Conservation (phyloP, 2,888 invertebrate species). For the Himalopsyche japonica region DNA sequence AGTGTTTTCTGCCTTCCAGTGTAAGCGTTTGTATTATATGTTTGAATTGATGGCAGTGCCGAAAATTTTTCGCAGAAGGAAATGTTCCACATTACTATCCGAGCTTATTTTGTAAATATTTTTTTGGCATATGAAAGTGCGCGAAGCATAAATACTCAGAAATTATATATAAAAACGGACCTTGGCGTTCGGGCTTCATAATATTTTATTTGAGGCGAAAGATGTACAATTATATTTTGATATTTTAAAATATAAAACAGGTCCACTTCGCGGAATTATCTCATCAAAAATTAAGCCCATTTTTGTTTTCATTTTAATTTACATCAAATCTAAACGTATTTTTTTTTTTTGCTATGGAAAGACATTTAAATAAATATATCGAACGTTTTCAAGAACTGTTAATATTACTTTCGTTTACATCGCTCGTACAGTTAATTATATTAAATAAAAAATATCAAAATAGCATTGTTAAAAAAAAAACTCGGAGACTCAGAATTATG, state of each 20-base stretch:
- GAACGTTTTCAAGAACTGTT: no score
- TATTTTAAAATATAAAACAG: not conserved
- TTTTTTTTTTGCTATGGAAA: no score
- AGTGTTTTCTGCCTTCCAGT: conserved; percentile 23
- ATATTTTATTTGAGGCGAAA: not conserved
- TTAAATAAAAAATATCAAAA: no score
- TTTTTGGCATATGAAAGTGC: not conserved
- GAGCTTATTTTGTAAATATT: not conserved
- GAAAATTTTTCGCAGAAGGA: not conserved
- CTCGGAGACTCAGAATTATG: no score
- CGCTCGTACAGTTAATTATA: no score
- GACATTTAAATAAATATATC: no score
- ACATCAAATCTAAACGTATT: no score
- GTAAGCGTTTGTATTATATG: conserved; percentile 22
- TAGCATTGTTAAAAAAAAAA: no score
- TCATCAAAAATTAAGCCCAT: not conserved
- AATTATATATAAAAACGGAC: not conserved
- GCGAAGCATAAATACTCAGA: not conserved
- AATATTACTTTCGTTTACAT: no score
- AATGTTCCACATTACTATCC: not conserved
- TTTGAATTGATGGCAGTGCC: conserved; percentile 11
- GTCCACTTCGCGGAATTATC: not conserved
- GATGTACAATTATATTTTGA: not conserved
- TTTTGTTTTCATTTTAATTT: no score
- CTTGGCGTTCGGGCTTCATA: not conserved